phyloP scores from a whole-genome alignment of 2,797 vertebrate genomes.

The Eulemur rubriventer region DNA sequence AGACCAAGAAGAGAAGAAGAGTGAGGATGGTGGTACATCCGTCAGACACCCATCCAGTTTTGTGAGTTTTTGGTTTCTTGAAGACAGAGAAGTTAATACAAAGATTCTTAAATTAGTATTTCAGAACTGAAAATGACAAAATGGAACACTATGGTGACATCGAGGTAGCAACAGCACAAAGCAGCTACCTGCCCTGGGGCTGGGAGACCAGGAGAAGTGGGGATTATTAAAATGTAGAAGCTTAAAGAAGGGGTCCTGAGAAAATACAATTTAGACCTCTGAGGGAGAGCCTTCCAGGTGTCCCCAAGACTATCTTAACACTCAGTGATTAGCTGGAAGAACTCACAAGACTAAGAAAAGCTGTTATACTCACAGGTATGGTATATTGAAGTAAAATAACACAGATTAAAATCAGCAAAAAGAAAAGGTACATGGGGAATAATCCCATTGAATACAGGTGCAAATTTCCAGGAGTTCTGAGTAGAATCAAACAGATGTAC shows the following conservation, averaged over 20 bases:
- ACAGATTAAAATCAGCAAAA: not conserved
- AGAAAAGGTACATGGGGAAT: not conserved
- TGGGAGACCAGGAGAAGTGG: not conserved
- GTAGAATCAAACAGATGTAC: not conserved
- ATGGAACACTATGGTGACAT: not conserved
- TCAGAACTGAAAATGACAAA: not conserved
- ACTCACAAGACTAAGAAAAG: not conserved
- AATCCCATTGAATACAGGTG: not conserved
- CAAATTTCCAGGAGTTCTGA: not conserved
- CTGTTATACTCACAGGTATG: not conserved
- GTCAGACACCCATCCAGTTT: not conserved
- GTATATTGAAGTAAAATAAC: not conserved
- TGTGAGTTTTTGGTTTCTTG: not conserved
- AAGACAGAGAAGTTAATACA: not conserved
- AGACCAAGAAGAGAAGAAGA: not conserved
- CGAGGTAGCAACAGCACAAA: not conserved
- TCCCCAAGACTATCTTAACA: not conserved
- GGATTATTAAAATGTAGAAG: not conserved
- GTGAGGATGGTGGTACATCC: accelerated
- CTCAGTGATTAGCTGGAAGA: not conserved
- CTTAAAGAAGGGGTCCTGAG: not conserved
- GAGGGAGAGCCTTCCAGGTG: not conserved
- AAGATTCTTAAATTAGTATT: not conserved
- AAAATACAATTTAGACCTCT: not conserved
- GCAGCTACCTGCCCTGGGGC: not conserved